Conservation (phyloP, 2,888 invertebrate species). For the Dicyrtomina minuta region DNA sequence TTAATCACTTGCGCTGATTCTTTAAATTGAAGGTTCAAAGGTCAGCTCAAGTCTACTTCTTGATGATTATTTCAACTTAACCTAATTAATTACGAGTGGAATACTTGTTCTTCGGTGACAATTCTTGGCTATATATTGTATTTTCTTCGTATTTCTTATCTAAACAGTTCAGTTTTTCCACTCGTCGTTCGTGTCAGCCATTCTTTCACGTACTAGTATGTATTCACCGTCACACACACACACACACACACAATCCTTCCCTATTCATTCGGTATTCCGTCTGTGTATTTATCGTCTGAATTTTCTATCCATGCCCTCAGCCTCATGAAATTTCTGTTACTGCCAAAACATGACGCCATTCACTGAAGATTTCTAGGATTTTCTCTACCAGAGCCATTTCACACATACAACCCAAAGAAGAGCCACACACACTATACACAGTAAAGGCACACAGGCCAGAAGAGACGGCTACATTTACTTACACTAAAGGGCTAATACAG, state of each 20-base stretch:
- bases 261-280: no score
- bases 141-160: not conserved
- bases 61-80: not conserved
- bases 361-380: no score
- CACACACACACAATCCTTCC: conserved; percentile 2
- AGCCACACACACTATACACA: no score
- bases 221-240: conserved; percentile 3
- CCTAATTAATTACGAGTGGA: conserved; percentile 2
- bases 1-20: conserved; percentile 19
- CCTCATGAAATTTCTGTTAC: no score
- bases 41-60: conserved; percentile 13
- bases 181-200: conserved; percentile 14
- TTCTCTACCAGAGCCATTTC: no score
- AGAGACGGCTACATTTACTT: no score
- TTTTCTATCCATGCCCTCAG: no score
- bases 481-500: no score
- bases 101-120: conserved; percentile 1
- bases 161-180: not conserved
- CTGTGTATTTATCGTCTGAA: no score
- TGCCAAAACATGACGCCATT: no score
- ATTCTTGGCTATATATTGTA: not conserved
- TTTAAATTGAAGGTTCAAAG: conserved; percentile 17
- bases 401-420: no score
- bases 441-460: no score
- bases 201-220: conserved; percentile 15